Base-by-base conservation (phyloP, 92 coral and sea anemone species). In the Pocillopora grandis region DNA sequence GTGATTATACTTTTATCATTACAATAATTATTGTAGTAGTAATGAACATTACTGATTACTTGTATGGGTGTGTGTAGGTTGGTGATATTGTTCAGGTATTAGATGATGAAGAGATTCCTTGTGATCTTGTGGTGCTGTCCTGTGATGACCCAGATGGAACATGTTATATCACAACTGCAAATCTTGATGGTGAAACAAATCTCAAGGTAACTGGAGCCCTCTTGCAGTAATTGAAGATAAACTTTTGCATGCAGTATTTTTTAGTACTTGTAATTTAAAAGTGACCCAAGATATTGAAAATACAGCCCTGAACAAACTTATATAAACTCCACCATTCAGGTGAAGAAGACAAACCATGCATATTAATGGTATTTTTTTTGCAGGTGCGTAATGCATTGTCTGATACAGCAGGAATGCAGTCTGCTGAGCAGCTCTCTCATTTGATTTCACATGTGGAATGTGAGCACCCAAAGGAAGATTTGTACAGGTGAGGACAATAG, bases 131-230 rank as follows among this genome's bases (percentile, higher is more conserved):
- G 36, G 93, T 96, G 52, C 72, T 96, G 76, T 88, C 98, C 2
- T 96, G 96, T 68, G 89, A 94, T 23, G 98, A 96, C 67, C 92
- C 96, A 15, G 98, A 94, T 58, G 98, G 98, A 57, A 91, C 87
- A n/a, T 96, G 98, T 71, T 91, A 94, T 74, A 89, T 96, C 12
- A 96, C 98, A 21, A 96, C 98, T 55, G 98, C 98, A 58, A 96
- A 96, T 77, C 89, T 96, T 64, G 98, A 96, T 88, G 98, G 98
- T 0, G 98, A 96, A 91, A 96, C 98, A 10, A 96, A 96, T 66
- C 87, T 96, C 10, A 96, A 96, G 95, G 98, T 96, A 48, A 2
- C 68, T 23, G 0, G 6, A 23, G 5, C 27, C 36, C 7, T 31
- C 36, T 12, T 1, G 18, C 36, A 70, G 4, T 7, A 15, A 15